Conservation (phyloP, 2,113 vertebrate species). For the Atrichornis clamosus region DNA sequence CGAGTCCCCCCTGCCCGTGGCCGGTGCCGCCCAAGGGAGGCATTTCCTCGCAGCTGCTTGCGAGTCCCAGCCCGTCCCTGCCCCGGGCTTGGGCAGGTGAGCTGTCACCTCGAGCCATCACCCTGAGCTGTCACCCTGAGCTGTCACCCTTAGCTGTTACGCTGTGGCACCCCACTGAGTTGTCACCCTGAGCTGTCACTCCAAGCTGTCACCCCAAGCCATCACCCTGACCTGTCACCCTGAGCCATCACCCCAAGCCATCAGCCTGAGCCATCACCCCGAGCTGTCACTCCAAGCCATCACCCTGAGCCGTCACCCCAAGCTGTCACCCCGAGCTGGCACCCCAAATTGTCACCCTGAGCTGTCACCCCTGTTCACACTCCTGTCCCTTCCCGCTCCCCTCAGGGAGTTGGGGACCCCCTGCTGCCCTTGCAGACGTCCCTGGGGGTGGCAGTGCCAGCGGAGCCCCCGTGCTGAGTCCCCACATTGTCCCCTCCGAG, state of each 20-base stretch:
- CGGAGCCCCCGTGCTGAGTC: rapidly evolving
- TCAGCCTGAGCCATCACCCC: not conserved
- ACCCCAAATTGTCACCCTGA: not conserved
- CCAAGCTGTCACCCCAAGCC: not conserved
- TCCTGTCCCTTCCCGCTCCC: rapidly evolving
- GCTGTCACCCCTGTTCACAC: rapidly evolving
- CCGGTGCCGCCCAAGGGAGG: not conserved
- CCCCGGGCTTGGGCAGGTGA: not conserved
- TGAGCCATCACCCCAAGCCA: not conserved
- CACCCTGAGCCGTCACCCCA: not conserved
- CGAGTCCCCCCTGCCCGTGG: rapidly evolving
- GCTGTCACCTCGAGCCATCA: not conserved
- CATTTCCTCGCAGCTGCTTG: not conserved
- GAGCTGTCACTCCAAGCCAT: not conserved
- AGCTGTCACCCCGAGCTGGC: not conserved
- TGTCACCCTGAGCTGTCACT: not conserved
- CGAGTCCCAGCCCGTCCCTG: not conserved
- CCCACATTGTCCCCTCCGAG: rapidly evolving
- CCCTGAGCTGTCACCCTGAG: not conserved
- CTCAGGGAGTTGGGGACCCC: not conserved
- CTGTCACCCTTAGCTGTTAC: not conserved
- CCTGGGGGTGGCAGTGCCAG: not conserved
- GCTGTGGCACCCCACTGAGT: not conserved
- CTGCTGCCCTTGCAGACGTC: not conserved
- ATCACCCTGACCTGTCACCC: not conserved